phyloP scores from a whole-genome alignment of 2,797 vertebrate species.

The Gouania willdenowi region DNA sequence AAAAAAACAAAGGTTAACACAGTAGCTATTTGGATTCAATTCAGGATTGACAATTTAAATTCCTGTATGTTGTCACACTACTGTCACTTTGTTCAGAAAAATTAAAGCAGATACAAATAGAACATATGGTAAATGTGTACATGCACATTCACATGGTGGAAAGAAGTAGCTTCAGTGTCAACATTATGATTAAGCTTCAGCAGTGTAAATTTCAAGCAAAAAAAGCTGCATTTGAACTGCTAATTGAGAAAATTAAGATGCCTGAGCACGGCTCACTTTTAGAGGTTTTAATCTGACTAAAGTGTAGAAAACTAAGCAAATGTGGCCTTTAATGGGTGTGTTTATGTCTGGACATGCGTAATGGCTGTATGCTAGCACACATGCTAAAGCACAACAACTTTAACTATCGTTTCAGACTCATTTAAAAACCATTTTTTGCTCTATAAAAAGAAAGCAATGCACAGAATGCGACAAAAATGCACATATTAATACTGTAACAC shows the following conservation, averaged over 20 bases:
- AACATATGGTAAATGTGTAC: too few species aligned
- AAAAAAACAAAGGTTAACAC: too few species aligned
- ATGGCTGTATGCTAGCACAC: not conserved
- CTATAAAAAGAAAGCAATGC: not conserved
- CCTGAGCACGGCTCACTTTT: not conserved
- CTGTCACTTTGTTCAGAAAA: too few species aligned
- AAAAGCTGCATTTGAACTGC: slow-evolving; percentile 19
- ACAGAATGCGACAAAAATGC: not conserved
- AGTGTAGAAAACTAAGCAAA: not conserved
- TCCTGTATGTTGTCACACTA: too few species aligned
- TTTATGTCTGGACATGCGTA: not conserved
- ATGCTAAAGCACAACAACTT: not conserved
- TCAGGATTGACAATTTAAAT: too few species aligned
- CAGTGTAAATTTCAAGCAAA: too few species aligned
- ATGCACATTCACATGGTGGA: too few species aligned
- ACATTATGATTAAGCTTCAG: too few species aligned
- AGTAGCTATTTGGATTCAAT: too few species aligned
- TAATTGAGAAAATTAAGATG: slow-evolving; percentile 7
- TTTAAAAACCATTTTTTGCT: slow-evolving; percentile 10
- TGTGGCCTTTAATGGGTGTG: not conserved
- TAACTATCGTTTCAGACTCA: not conserved
- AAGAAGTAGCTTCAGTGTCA: too few species aligned
- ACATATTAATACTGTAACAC: not conserved
- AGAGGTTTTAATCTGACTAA: not conserved
- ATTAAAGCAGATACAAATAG: too few species aligned